These are phyloP conservation scores for Penaeus indicus DNA, from an alignment of 1,140 invertebrate species.

Conservation along the genomic window DNA sequence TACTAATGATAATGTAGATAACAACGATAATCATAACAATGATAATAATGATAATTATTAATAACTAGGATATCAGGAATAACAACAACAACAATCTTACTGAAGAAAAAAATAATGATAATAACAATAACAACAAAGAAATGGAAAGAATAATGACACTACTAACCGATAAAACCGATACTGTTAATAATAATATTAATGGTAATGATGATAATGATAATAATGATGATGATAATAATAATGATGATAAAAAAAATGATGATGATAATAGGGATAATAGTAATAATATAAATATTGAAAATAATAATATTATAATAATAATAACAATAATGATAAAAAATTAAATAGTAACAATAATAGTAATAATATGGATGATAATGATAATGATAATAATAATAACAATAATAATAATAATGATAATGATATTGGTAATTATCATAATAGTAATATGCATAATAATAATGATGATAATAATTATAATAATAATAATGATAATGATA, in stretches of 20 bases:
- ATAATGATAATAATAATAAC: not conserved
- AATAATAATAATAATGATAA: not conserved
- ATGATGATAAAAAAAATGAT: not conserved
- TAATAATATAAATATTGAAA: constrained; percentile 4
- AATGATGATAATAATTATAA: not conserved
- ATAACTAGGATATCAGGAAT: too few relatives aligned
- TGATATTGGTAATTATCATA: not conserved
- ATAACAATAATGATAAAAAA: not conserved
- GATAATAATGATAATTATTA: not conserved
- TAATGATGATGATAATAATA: not conserved
- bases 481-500: not conserved
- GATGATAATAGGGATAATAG: not conserved
- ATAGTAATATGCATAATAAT: not conserved
- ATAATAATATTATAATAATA: not conserved
- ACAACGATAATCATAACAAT: not conserved
- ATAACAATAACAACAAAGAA: too few relatives aligned
- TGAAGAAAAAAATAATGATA: too few relatives aligned
- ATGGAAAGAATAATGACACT: too few relatives aligned
- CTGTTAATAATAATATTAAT: not conserved
- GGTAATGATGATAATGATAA: not conserved
- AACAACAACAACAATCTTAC: too few relatives aligned
- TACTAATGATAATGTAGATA: constrained; percentile 11
- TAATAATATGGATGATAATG: not conserved
- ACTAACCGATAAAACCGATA: not conserved
- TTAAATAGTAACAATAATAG: not conserved